Base-by-base conservation (phyloP, 2,113 vertebrate genomes). In the Zapus hudsonius region DNA sequence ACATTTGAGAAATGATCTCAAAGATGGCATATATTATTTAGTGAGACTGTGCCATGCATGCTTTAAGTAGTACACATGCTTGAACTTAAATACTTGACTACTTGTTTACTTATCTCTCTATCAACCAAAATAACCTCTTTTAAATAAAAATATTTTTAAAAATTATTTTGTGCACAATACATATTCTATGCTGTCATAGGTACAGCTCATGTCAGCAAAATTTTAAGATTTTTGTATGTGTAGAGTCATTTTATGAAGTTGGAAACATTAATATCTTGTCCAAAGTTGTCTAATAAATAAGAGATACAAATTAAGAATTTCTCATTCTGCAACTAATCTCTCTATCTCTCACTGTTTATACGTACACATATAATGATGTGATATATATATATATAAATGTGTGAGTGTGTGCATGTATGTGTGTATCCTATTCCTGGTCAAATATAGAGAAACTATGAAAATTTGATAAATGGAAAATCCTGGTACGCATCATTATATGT, bases 131-230 rank as follows among this genome's bases (percentile, higher is more conserved):
- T 31, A 44, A 61, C 4, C 57, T 10, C 40, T 69, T 76, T 84
- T 90, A 75, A 61, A 36, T 25, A 79, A 92, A 67, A 83, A 84
- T 36, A 40, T 69, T 55, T 81, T 31, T 47, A 47, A 69, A 95
- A 79, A 63, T 78, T 59, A 76, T 57, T 69, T 9, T 84, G 16
- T 90, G 5, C 5, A 55, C n/a, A 76, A 27, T 22, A 38, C 66
- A 20, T 27, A 11, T 6, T 66, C 70, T 11, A 33, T 75, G 52
- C 1, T 67, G 2, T 22, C 75, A 40, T 86, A 86, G 25, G 6
- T 13, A 82, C 27, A 17, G n/a, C n/a, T n/a, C n/a, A n/a, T n/a
- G n/a, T n/a, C 19, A 69, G 31, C 7, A n/a, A 31, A 64, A 42
- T 19, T 16, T 40, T 40, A 64, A 29, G 17, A 31, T 4, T 40